Base-by-base conservation (phyloP, 2,797 vertebrate genomes). In the Bovichtus variegatus region DNA sequence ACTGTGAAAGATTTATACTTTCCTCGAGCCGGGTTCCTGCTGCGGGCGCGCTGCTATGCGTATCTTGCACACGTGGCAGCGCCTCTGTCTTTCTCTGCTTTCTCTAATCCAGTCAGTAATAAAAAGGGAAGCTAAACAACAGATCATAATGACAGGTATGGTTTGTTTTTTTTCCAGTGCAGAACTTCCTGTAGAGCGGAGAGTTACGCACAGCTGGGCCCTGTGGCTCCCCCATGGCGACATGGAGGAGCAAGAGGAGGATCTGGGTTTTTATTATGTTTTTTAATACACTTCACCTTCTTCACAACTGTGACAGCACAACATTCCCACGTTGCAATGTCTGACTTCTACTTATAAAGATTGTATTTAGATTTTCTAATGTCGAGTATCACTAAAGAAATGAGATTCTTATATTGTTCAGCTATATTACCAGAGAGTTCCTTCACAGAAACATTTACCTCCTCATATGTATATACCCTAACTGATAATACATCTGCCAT, bases 191-290 rank as follows among this genome's bases (percentile, higher is more conserved):
- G 61, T 9, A 53, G 47, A 70, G 58, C 47, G 60, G 51, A 54
- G 62, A 38, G 25, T 53, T 51, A 76, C 15, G 36, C 47, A 50
- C 62, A 75, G 12, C 53, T 53, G 77, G 64, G 46, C 66, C 66
- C 63, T 2, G 50, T 78, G 61, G 18, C 66, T 7, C 44, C 74
- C 59, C 34, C 31, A 3, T 19, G 38, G 74, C n/a, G 41, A 55
- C 53, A 13, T 11, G 43, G 19, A 34, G 75, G 11, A 51, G 31
- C 27, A 15, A 7, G 10, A 69, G 44, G 43, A 50, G 13, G 23
- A 16, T 69, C 61, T 69, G 63, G 50, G 40, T 63, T 41, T 66
- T 53, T 19, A 31, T 59, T 16, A 34, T 34, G 34, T 36, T 58
- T 40, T 70, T 9, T 41, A 31, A 41, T 6, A 15, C 16, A 19